These are phyloP conservation scores for Tetrao urogallus DNA, from an alignment of 2,113 vertebrate species.

Conservation along the genomic window DNA sequence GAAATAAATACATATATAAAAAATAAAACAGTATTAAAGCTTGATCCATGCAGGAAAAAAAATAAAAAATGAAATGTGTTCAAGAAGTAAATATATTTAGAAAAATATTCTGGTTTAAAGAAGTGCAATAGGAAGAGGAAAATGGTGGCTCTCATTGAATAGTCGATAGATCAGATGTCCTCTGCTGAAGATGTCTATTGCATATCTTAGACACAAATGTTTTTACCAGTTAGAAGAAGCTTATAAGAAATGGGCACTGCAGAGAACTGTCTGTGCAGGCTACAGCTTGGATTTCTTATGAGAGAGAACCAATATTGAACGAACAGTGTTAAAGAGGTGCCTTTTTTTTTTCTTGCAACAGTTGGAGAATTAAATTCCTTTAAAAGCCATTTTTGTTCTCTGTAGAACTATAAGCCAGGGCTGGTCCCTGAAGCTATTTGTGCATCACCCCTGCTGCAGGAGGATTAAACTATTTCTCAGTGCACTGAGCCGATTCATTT, in stretches of 20 bases:
- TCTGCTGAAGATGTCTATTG: not conserved
- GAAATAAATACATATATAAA: not conserved
- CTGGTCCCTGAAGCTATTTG: conserved; percentile 15
- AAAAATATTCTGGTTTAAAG: not conserved
- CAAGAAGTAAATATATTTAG: not conserved
- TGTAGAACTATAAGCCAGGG: not conserved
- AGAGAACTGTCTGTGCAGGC: not conserved
- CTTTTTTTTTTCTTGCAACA: not conserved
- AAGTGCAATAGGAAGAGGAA: not conserved
- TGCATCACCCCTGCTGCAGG: not conserved
- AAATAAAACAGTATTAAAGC: not conserved
- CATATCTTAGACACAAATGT: not conserved
- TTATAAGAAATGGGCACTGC: not conserved
- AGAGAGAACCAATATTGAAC: not conserved
- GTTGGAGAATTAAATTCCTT: conserved; percentile 9
- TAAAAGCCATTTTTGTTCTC: not conserved
- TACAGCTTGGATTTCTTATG: not conserved
- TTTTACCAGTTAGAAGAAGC: not conserved
- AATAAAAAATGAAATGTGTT: not conserved
- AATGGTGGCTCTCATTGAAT: not conserved
- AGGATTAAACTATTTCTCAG: conserved; percentile 70
- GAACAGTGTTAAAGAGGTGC: not conserved
- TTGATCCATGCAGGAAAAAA: not conserved
- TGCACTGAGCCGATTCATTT: conserved; percentile 53
- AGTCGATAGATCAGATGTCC: not conserved